These are phyloP conservation scores for Latrodectus hesperus DNA, from an alignment of 2,888 invertebrate species.

Conservation along the genomic window DNA sequence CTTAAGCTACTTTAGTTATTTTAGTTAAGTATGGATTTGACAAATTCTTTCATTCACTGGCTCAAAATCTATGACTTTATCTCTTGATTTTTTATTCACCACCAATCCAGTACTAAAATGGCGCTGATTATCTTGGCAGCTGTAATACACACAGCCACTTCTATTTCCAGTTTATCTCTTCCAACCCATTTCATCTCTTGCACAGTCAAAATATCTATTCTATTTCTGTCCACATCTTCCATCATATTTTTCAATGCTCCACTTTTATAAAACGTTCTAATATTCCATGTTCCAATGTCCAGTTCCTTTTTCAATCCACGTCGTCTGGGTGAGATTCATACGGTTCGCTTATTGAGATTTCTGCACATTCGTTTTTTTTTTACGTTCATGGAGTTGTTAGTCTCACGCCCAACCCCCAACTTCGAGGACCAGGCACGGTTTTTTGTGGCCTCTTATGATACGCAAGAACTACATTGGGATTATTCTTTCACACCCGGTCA, in stretches of 20 bases:
- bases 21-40: background rate
- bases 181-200: conserved; percentile 16
- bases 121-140: background rate
- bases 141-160: conserved; percentile 6
- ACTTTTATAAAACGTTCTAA: background rate
- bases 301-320: conserved; percentile 6
- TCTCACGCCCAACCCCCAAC: no score
- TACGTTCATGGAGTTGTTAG: no score
- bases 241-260: conserved; percentile 12
- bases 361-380: no score
- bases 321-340: background rate
- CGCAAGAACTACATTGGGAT: no score
- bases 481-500: no score
- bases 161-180: conserved; percentile 17
- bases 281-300: conserved; percentile 13
- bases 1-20: no score
- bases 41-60: conserved; percentile 10
- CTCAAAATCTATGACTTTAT: conserved; percentile 14
- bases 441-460: no score
- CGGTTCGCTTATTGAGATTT: background rate
- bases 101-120: conserved; percentile 16
- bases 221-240: background rate
- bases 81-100: background rate
- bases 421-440: no score
- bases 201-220: background rate